Conservation (phyloP, 35 echinoderm and acorn worm genomes). For the Ophiothrix spiculata region DNA sequence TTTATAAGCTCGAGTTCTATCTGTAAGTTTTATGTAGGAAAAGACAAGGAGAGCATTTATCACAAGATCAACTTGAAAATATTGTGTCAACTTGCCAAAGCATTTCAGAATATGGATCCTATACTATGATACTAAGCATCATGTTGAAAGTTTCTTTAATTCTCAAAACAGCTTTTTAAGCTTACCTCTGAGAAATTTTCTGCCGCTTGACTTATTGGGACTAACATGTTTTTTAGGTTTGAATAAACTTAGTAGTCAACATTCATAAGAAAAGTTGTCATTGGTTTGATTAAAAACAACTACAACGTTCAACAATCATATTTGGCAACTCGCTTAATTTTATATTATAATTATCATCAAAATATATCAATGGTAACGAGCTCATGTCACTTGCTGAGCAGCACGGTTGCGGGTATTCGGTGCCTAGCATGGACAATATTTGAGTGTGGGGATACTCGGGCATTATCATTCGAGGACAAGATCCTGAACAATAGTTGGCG, state of each 20-base stretch:
- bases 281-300: conserved; percentile 43
- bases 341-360: conserved; percentile 57
- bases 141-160: background rate
- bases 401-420: conserved; percentile 55
- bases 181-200: background rate
- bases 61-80: background rate
- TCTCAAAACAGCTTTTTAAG: background rate
- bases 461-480: conserved; percentile 56
- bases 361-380: conserved; percentile 46
- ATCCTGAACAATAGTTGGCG: conserved; percentile 80
- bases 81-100: too few species aligned
- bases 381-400: conserved; percentile 64
- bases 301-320: conserved; percentile 66
- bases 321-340: conserved; percentile 48
- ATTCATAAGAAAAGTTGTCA: background rate
- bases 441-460: conserved; percentile 66
- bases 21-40: background rate
- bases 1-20: background rate
- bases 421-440: conserved; percentile 44
- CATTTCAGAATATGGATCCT: background rate
- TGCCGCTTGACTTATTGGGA: background rate
- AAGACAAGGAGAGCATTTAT: background rate
- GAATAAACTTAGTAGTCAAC: background rate
- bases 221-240: background rate
- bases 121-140: background rate